Evolutionary conservation across 1,140 invertebrate species (phyloP), one percentile per base, ranked within the genome.

Genomic region (Pogonomyrmex barbatus): DNA sequence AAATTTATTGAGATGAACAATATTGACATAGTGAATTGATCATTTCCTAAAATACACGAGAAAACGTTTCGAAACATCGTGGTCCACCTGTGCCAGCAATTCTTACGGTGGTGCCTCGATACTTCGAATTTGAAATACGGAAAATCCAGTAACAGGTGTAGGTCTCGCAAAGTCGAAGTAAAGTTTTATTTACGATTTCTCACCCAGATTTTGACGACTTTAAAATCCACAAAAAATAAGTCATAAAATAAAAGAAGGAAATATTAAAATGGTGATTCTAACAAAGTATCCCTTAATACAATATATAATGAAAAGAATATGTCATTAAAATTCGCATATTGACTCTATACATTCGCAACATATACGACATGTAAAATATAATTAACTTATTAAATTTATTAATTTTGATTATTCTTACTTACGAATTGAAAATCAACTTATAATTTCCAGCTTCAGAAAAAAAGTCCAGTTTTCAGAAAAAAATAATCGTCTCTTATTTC

Each of bases 61-160:
- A 54, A 65, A 54, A 62, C 14, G 14, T 8, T 82, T 62, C 84
- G 36, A 73, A 84, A 78, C 24, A 84, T 87, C 85, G 68, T 42
- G 47, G 42, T 75, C 58, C 85, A 87, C 68, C 58, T 71, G 85
- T 87, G 52, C 85, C 85, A 87, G 45, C 24, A 83, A 87, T 73
- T 87, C 36, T 87, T 87, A 87, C 85, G 58, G 79, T 87, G 68
- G 68, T 30, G 17, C 77, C 52, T 73, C 47, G 79, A 83, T 83
- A 83, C 24, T 83, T 14, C 78, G 50, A 71, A 58, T 71, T 54
- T 60, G 45, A 58, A 33, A 58, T 58, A 9, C 24, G 10, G 14
- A 47, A 36, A 73, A 71, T 73, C 54, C 36, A 12, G 9, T 0
- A 45, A 24, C 65, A 24, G 9, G 4, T 30, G 4, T 33, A 47